Conservation (phyloP, 2,888 invertebrate genomes). For the Drosophila dives region DNA sequence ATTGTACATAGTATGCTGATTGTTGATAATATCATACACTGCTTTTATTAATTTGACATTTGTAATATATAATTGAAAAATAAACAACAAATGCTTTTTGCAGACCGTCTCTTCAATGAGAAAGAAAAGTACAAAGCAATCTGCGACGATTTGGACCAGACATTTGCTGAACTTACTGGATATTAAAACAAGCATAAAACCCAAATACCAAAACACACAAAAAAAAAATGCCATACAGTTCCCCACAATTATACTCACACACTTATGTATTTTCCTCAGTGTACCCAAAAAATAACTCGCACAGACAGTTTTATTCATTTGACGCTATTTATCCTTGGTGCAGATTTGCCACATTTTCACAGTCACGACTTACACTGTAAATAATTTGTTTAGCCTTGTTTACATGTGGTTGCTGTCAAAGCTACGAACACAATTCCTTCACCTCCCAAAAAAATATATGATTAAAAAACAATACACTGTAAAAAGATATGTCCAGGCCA, state of each 20-base stretch:
- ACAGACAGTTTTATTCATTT: slow-evolving; percentile 12
- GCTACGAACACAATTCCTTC: slow-evolving; percentile 13
- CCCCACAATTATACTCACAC: slow-evolving; percentile 14
- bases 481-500: slow-evolving; percentile 62
- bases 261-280: slow-evolving; percentile 2
- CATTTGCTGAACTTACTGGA: slow-evolving; percentile 98
- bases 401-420: slow-evolving; percentile 43
- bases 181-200: slow-evolving; percentile 89
- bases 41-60: slow-evolving; percentile 70
- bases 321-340: slow-evolving; percentile 21
- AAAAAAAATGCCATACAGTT: slow-evolving; percentile 23
- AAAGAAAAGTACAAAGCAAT: slow-evolving; percentile 98
- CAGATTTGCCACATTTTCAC: slow-evolving; percentile 28
- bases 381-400: slow-evolving; percentile 69
- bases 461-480: slow-evolving; percentile 52
- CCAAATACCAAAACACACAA: slow-evolving; percentile 30
- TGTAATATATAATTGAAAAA: slow-evolving; percentile 63
- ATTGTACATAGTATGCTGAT: slow-evolving; percentile 46
- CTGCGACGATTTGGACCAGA: slow-evolving; percentile 98
- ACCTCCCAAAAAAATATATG: background rate
- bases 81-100: slow-evolving; percentile 85
- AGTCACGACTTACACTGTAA: slow-evolving; percentile 70
- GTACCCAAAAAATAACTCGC: slow-evolving; percentile 16
- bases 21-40: slow-evolving; percentile 33
- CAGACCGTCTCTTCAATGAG: slow-evolving; percentile 92